Evolutionary conservation across 2,888 invertebrate species (phyloP).

Genomic region (Bellardia bayeri): DNA sequence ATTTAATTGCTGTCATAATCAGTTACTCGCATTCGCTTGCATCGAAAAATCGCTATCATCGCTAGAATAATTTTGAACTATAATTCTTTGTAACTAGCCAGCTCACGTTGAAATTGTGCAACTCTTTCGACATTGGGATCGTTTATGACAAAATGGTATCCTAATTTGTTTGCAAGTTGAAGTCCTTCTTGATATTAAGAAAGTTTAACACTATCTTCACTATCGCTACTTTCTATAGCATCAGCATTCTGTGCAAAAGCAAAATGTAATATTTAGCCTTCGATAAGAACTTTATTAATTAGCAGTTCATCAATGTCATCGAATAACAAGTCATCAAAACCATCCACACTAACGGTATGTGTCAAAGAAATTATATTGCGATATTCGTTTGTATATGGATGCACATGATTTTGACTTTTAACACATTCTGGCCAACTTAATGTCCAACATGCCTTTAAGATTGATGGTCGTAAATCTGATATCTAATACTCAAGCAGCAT

Average conservation of each 20-base stretch:
- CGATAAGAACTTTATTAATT: conserved; percentile 67
- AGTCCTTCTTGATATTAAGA: conserved; percentile 74
- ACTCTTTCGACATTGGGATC: conserved; percentile 76
- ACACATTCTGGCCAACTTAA: conserved; percentile 76
- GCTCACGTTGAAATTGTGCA: conserved; percentile 73
- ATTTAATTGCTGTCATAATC: conserved; percentile 14
- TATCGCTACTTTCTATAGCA: conserved; percentile 26
- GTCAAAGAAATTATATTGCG: conserved; percentile 74
- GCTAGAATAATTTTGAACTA: conserved; percentile 55
- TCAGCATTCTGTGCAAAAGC: conserved; percentile 55
- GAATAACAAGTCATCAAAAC: conserved; percentile 76
- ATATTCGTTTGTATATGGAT: conserved; percentile 62
- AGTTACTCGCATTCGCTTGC: conserved; percentile 37
- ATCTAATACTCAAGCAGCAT: conserved; percentile 70
- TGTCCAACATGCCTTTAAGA: conserved; percentile 76
- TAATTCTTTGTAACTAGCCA: conserved; percentile 68
- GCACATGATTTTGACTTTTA: conserved; percentile 72
- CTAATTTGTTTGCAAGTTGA: conserved; percentile 76
- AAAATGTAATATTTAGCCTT: conserved; percentile 75
- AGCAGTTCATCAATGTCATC: conserved; percentile 73
- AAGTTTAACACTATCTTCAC: conserved; percentile 69
- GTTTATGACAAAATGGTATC: conserved; percentile 74
- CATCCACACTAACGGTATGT: conserved; percentile 73
- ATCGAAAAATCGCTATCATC: conserved; percentile 53
- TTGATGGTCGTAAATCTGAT: conserved; percentile 73